Evolutionary conservation across 2,888 invertebrate species (phyloP).

Genomic region (Macaria liturata): DNA sequence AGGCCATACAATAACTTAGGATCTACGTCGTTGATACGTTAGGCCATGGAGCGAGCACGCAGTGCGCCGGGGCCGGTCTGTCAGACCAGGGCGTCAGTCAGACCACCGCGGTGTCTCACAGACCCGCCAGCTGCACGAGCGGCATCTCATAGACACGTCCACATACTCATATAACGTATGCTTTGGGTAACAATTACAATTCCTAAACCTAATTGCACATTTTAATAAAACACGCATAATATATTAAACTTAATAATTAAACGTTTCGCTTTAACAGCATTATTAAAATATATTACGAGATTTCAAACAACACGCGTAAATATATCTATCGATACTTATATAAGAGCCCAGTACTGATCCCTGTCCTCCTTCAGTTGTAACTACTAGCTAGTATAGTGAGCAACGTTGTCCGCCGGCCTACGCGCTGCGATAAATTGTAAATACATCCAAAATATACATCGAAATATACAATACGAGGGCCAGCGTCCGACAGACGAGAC

Average conservation of each 20-base stretch:
- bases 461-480: slow-evolving; percentile 60
- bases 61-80: too few species aligned
- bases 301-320: slow-evolving; percentile 80
- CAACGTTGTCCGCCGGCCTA: slow-evolving; percentile 71
- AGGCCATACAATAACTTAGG: background rate
- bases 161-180: slow-evolving; percentile 61
- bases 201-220: slow-evolving; percentile 74
- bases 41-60: slow-evolving; percentile 1
- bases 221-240: slow-evolving; percentile 73
- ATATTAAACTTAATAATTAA: slow-evolving; percentile 63
- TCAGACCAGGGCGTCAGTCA: too few species aligned
- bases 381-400: slow-evolving; percentile 72
- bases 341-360: slow-evolving; percentile 72
- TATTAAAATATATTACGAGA: slow-evolving; percentile 79
- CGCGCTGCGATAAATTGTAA: slow-evolving; percentile 63
- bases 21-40: background rate
- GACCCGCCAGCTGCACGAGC: slow-evolving; percentile 15
- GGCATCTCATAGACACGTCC: slow-evolving; percentile 42
- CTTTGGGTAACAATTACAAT: slow-evolving; percentile 77
- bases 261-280: slow-evolving; percentile 60
- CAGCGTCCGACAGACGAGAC: slow-evolving; percentile 52
- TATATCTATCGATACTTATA: slow-evolving; percentile 60
- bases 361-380: slow-evolving; percentile 60
- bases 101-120: background rate
- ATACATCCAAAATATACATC: slow-evolving; percentile 80